Evolutionary conservation across 1,140 invertebrate species (phyloP).

Genomic region (Vollenhovia emeryi): DNA sequence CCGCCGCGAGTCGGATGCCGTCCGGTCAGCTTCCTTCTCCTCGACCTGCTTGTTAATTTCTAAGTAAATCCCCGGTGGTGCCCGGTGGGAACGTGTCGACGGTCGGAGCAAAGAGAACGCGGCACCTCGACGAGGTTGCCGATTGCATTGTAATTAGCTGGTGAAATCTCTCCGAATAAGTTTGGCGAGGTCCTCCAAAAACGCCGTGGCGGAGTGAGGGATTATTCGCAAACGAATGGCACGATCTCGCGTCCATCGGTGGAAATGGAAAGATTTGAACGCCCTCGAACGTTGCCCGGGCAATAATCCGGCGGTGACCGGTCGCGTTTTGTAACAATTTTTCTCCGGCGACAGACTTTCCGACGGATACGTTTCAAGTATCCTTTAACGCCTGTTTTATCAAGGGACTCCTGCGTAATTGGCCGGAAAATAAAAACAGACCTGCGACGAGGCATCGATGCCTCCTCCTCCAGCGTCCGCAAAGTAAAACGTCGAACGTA

Average conservation of each 20-base stretch:
- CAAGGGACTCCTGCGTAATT: not conserved
- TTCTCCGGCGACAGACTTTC: not conserved
- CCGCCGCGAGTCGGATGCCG: not conserved
- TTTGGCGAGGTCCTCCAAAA: not conserved
- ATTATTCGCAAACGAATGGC: not conserved
- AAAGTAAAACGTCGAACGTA: not conserved
- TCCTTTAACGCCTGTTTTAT: slow-evolving; percentile 26
- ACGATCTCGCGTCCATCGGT: not conserved
- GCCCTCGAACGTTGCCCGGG: not conserved
- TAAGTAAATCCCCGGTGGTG: not conserved
- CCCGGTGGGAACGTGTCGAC: not conserved
- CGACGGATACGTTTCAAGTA: not conserved
- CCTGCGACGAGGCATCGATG: not conserved
- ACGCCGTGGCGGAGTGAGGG: not conserved
- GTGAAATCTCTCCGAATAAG: too few species aligned
- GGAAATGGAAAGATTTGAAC: not conserved
- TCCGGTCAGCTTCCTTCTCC: not conserved
- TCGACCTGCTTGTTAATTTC: not conserved
- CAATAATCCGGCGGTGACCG: not conserved
- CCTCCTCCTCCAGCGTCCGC: not conserved
- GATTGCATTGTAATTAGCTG: too few species aligned
- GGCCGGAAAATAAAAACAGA: slow-evolving; percentile 7
- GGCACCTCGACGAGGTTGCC: not conserved
- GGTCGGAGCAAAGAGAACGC: not conserved
- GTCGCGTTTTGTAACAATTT: not conserved